Conservation (phyloP, 2,113 vertebrate genomes). For the Chaetodon trifascialis region DNA sequence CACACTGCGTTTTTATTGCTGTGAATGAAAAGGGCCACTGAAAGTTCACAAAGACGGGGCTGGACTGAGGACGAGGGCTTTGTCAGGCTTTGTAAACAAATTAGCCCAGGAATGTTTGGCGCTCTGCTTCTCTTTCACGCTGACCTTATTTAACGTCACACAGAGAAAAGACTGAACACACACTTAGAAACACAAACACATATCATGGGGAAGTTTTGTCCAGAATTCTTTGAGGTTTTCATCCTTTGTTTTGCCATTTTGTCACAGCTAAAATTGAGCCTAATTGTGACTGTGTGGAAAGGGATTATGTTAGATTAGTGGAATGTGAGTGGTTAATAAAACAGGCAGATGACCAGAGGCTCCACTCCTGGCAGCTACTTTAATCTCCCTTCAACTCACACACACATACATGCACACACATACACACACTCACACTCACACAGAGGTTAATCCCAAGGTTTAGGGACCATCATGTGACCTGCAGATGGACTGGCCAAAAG, state of each 20-base stretch:
- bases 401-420: conserved; percentile 28
- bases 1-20: not conserved
- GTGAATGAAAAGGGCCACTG: too few species aligned
- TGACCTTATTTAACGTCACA: conserved; percentile 34
- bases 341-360: conserved; percentile 80
- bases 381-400: conserved; percentile 68
- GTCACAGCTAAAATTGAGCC: conserved; percentile 66
- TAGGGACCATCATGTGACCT: conserved; percentile 81
- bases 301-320: conserved; percentile 83
- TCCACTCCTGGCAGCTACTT: conserved; percentile 60
- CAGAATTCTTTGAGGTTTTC: conserved; percentile 6
- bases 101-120: conserved; percentile 49
- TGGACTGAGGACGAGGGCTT: conserved; percentile 28
- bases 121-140: conserved; percentile 11
- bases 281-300: conserved; percentile 80
- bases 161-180: conserved; percentile 17
- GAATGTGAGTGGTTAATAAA: conserved; percentile 84
- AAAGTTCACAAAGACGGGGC: not conserved
- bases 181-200: not conserved
- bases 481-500: conserved; percentile 81
- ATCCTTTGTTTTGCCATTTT: conserved; percentile 39
- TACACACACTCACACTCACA: conserved; percentile 30
- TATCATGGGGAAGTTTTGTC: not conserved
- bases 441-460: conserved; percentile 81
- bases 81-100: conserved; percentile 54